Conservation (phyloP, 2,888 invertebrate species). For the Carabus problematicus region DNA sequence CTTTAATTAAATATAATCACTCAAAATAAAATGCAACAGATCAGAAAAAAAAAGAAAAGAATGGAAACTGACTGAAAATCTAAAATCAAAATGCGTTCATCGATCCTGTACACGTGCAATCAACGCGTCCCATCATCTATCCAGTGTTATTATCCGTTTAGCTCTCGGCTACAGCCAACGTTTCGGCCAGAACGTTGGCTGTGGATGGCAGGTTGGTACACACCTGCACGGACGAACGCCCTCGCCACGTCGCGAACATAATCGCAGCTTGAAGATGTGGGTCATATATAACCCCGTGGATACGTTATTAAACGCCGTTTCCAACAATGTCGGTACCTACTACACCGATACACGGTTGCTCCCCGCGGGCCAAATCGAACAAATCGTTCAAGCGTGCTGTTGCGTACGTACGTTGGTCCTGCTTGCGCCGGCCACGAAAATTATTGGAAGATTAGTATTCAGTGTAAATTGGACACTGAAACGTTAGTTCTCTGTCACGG, state of each 20-base stretch:
- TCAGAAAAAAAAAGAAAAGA: not conserved
- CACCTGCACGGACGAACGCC: conserved; percentile 5
- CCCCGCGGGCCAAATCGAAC: not conserved
- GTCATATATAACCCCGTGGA: conserved; percentile 22
- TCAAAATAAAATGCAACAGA: not conserved
- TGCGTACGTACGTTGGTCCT: not conserved
- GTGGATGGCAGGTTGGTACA: not conserved
- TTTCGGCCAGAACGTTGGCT: not conserved
- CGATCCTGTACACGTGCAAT: conserved; percentile 7
- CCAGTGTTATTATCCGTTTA: conserved; percentile 3
- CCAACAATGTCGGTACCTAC: not conserved
- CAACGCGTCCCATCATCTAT: conserved; percentile 15
- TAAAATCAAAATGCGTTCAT: not conserved
- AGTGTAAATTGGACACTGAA: conserved; percentile 6
- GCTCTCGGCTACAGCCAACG: conserved; percentile 8
- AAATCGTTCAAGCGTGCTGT: not conserved
- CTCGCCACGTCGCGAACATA: conserved; percentile 16
- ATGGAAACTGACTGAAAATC: no score
- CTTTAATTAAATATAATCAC: not conserved
- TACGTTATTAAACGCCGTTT: conserved; percentile 5
- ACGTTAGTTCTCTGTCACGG: no score
- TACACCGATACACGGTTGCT: not conserved
- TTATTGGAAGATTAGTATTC: conserved; percentile 5
- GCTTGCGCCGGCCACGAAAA: not conserved
- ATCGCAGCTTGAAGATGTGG: conserved; percentile 14